phyloP scores from a whole-genome alignment of 2,797 vertebrate genomes.

The Sitta carolinensis region DNA sequence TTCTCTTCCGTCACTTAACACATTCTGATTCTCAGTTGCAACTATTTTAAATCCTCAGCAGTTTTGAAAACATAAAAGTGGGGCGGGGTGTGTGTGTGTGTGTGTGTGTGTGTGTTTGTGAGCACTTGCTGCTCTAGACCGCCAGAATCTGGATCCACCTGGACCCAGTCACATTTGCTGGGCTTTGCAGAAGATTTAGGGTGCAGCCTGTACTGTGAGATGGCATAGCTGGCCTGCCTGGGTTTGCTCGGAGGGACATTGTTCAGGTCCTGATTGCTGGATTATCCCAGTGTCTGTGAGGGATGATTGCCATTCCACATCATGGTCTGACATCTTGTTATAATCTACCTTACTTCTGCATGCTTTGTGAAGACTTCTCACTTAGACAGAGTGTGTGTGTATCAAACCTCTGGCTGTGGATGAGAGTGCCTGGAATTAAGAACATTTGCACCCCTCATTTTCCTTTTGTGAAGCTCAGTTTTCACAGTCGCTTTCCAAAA shows the following conservation, averaged over 20 bases:
- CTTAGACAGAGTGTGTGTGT: not conserved
- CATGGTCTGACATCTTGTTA: slow-evolving; percentile 3
- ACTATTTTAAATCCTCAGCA: not conserved
- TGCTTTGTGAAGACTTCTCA: not conserved
- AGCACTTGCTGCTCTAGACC: not conserved
- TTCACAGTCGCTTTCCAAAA: slow-evolving; percentile 60
- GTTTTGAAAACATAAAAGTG: not conserved
- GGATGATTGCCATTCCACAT: not conserved
- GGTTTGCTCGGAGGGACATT: not conserved
- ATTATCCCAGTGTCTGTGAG: not conserved
- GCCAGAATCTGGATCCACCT: not conserved
- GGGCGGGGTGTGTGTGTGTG: too few species aligned
- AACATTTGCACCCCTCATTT: not conserved
- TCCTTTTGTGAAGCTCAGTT: slow-evolving; percentile 21
- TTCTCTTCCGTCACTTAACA: not conserved
- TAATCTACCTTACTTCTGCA: slow-evolving; percentile 40
- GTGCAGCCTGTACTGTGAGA: not conserved
- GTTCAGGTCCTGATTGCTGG: slow-evolving; percentile 12
- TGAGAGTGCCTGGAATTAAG: slow-evolving; percentile 36
- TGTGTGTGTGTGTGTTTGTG: fast-evolving
- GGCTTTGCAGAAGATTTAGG: not conserved
- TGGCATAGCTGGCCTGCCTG: not conserved
- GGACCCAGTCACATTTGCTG: not conserved
- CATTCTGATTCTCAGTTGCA: not conserved
- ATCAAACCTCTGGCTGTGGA: not conserved